Percentiles rank a stretch among this genome's conserved stretches.
Conservation (phyloP, 2,113 vertebrate genomes). For the Globicephala melas region DNA sequence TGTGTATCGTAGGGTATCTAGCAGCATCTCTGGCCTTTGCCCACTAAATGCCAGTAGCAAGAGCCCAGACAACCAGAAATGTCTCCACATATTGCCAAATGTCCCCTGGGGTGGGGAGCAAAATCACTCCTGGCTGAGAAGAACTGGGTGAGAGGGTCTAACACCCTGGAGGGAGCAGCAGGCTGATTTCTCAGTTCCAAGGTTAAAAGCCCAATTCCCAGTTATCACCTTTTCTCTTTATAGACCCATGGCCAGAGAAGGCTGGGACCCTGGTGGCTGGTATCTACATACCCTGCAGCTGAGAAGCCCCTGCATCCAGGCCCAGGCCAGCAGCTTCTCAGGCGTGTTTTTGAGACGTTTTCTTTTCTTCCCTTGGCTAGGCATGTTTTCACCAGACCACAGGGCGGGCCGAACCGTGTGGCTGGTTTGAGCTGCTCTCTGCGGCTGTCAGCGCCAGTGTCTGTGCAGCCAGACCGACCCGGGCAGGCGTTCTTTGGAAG, state of each 20-base stretch:
- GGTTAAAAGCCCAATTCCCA: not conserved
- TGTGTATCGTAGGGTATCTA: not conserved
- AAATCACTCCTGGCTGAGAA: not conserved
- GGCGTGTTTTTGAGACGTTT: not conserved
- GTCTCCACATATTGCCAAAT: not conserved
- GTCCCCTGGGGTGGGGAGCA: not conserved
- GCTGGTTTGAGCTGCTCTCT: not conserved
- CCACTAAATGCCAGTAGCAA: not conserved
- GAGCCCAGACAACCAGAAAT: not conserved
- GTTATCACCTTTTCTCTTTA: not conserved
- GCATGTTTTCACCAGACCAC: not conserved
- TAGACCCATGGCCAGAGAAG: not conserved
- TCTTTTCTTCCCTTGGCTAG: not conserved
- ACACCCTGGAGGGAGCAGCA: not conserved
- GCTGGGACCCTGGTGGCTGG: not conserved
- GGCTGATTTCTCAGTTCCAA: not conserved
- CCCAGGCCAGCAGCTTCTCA: not conserved
- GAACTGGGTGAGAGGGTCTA: not conserved
- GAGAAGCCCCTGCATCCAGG: not conserved
- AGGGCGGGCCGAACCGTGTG: not conserved
- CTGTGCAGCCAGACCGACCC: rapidly evolving
- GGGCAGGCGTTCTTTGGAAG: not conserved
- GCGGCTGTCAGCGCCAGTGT: rapidly evolving
- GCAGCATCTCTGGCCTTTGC: not conserved
- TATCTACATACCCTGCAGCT: not conserved